Conservation (phyloP, 2,888 invertebrate genomes). For the Prosopocoilus inquinatus region DNA sequence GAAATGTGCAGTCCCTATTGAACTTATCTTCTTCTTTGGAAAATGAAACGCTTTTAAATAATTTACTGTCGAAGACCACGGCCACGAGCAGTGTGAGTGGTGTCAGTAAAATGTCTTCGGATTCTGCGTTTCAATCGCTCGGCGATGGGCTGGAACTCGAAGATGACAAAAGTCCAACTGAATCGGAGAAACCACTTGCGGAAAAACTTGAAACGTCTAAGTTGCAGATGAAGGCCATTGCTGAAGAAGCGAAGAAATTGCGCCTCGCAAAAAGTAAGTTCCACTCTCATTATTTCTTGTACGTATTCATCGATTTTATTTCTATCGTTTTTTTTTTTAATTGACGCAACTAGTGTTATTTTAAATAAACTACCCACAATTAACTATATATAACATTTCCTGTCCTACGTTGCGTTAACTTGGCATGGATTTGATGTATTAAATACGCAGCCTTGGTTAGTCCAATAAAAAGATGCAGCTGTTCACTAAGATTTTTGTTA, state of each 20-base stretch:
- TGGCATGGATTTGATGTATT: too few relatives aligned
- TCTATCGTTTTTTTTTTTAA: not conserved
- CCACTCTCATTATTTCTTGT: not conserved
- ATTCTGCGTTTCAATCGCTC: constrained; percentile 56
- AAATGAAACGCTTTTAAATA: constrained; percentile 18
- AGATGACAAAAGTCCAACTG: constrained; percentile 39
- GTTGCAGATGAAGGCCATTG: constrained; percentile 59
- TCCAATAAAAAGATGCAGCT: not conserved
- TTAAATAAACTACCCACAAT: too few relatives aligned
- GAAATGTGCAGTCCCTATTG: constrained; percentile 32
- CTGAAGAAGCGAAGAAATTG: constrained; percentile 48
- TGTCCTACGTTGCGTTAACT: too few relatives aligned
- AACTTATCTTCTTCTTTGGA: constrained; percentile 58
- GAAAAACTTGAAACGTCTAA: constrained; percentile 39
- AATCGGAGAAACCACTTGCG: constrained; percentile 26
- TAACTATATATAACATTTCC: too few relatives aligned
- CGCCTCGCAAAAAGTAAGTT: constrained; percentile 51
- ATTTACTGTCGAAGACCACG: constrained; percentile 31
- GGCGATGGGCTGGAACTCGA: constrained; percentile 47
- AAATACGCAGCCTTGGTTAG: too few relatives aligned
- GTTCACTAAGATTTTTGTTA: not conserved
- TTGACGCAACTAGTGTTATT: too few relatives aligned
- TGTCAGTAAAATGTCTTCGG: constrained; percentile 54
- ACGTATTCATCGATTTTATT: not conserved
- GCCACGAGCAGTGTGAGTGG: constrained; percentile 45